phyloP scores from a whole-genome alignment of 2,113 vertebrate genomes.

The Speoplatyrhinus poulsoni region DNA sequence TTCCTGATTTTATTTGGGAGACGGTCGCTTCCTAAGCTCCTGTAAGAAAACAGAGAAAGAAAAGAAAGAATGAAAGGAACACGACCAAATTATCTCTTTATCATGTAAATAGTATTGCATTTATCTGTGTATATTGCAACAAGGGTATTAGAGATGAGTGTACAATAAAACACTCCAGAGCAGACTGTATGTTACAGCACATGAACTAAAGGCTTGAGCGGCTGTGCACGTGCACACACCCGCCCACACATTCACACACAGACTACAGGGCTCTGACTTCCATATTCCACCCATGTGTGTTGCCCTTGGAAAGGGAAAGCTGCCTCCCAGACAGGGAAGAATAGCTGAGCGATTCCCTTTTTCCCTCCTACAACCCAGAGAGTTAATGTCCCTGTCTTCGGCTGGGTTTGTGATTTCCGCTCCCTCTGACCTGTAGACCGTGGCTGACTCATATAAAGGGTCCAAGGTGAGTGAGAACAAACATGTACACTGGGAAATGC shows the following conservation, averaged over 20 bases:
- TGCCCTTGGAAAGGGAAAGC: slow-evolving; percentile 53
- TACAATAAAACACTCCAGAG: background rate
- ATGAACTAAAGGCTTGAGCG: too few relatives aligned
- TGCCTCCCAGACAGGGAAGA: slow-evolving; percentile 48
- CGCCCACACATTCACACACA: slow-evolving; percentile 18
- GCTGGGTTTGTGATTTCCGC: slow-evolving; percentile 83
- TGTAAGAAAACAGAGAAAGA: slow-evolving; percentile 64
- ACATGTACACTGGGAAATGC: slow-evolving; percentile 57
- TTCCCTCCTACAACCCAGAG: slow-evolving; percentile 51
- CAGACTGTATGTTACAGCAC: background rate
- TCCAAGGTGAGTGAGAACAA: slow-evolving; percentile 83
- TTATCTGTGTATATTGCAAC: background rate
- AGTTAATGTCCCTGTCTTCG: slow-evolving; percentile 64
- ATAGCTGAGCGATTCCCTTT: slow-evolving; percentile 53
- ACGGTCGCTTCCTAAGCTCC: slow-evolving; percentile 74
- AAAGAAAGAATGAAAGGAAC: slow-evolving; percentile 26
- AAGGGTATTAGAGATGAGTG: background rate
- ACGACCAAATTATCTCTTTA: slow-evolving; percentile 16
- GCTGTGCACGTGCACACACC: slow-evolving; percentile 8
- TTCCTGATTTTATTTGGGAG: slow-evolving; percentile 77
- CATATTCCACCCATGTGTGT: slow-evolving; percentile 25
- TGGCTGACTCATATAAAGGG: slow-evolving; percentile 74
- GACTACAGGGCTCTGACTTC: slow-evolving; percentile 22
- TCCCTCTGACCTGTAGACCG: slow-evolving; percentile 73
- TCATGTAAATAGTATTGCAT: background rate